A percentile compares a stretch with the other conserved stretches of the same genome.
phyloP scores from a whole-genome alignment of 2,888 invertebrate species.

The Rutpela maculata region DNA sequence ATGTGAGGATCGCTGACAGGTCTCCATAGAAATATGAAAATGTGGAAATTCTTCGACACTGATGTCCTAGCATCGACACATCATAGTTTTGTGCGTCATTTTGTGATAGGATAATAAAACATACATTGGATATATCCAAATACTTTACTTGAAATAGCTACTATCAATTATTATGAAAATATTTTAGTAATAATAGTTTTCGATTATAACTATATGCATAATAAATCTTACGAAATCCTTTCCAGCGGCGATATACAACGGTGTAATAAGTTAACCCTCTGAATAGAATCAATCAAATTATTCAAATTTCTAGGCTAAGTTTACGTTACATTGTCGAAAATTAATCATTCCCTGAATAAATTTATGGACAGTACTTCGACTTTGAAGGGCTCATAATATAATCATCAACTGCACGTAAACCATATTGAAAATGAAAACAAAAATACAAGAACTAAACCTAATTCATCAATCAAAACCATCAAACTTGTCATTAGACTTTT shows the following conservation, averaged over 20 bases:
- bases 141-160: too few relatives aligned
- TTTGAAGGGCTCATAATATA: slow-evolving; percentile 7
- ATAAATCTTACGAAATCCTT: neutral
- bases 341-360: slow-evolving; percentile 18
- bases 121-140: too few relatives aligned
- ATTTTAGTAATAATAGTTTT: neutral
- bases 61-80: too few relatives aligned
- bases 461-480: slow-evolving; percentile 33
- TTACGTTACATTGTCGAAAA: slow-evolving; percentile 10
- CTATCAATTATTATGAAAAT: neutral
- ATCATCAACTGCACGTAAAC: slow-evolving; percentile 11
- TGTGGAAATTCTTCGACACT: too few relatives aligned
- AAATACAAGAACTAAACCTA: slow-evolving; percentile 14
- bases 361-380: slow-evolving; percentile 15
- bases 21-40: too few relatives aligned
- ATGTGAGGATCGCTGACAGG: too few relatives aligned
- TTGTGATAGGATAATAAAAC: too few relatives aligned
- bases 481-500: slow-evolving; percentile 28
- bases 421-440: slow-evolving; percentile 1
- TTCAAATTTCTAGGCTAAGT: slow-evolving; percentile 8
- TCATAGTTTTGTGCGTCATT: too few relatives aligned
- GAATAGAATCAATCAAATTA: slow-evolving; percentile 6
- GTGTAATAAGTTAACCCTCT: neutral
- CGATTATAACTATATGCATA: neutral
- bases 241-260: neutral